These are phyloP conservation scores for Formica exsecta DNA, from an alignment of 1,140 invertebrate species.

Conservation along the genomic window DNA sequence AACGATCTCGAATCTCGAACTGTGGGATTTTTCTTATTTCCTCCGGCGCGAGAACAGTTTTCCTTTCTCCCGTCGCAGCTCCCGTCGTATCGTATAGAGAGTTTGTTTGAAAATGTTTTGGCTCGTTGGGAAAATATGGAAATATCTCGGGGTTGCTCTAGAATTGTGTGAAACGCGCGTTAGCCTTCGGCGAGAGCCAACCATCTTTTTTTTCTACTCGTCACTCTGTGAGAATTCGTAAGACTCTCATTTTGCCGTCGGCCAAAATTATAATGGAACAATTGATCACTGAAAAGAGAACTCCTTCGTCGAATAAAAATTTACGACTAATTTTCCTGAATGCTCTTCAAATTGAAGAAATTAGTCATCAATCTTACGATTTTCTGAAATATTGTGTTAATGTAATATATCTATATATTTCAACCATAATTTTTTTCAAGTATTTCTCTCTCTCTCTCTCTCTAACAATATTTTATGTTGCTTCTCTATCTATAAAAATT, in stretches of 20 bases:
- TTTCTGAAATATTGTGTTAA: not conserved
- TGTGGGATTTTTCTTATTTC: constrained; percentile 72
- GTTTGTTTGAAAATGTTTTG: constrained; percentile 80
- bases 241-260: constrained; percentile 28
- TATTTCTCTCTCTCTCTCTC: not conserved
- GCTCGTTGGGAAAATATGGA: constrained; percentile 80
- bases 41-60: constrained; percentile 53
- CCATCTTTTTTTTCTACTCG: constrained; percentile 23
- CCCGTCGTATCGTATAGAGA: constrained; percentile 47
- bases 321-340: constrained; percentile 55
- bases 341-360: constrained; percentile 12
- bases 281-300: constrained; percentile 48
- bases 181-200: constrained; percentile 27
- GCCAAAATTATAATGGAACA: constrained; percentile 63
- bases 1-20: constrained; percentile 63
- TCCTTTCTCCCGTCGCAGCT: constrained; percentile 58
- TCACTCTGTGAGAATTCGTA: constrained; percentile 5
- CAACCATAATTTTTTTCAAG: not conserved
- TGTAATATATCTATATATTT: not conserved
- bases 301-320: constrained; percentile 41
- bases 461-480: not conserved
- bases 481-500: not conserved
- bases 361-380: constrained; percentile 4
- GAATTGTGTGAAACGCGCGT: constrained; percentile 48
- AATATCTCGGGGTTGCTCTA: constrained; percentile 70